These are phyloP conservation scores for Phasianus colchicus DNA, from an alignment of 2,113 vertebrate genomes.

Conservation along the genomic window DNA sequence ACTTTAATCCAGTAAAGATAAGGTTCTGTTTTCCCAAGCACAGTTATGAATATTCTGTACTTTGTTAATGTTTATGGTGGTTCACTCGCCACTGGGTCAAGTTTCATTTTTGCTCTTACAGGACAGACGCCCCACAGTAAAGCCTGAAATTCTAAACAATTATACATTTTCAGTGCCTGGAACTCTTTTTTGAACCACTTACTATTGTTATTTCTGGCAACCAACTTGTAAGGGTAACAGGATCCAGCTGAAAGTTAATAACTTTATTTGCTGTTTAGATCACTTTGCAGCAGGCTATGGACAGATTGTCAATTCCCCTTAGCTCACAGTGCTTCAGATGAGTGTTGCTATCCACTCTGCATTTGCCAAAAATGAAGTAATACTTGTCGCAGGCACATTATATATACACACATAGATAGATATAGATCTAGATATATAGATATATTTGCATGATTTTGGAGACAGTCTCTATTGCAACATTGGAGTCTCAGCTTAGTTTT, in stretches of 20 bases:
- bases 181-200: not conserved
- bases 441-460: not conserved
- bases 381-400: no score
- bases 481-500: not conserved
- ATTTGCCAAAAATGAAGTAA: conserved; percentile 12
- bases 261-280: conserved; percentile 14
- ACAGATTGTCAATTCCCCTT: conserved; percentile 26
- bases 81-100: not conserved
- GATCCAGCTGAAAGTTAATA: conserved; percentile 12
- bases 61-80: not conserved
- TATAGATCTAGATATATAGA: no score
- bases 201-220: not conserved
- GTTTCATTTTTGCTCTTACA: not conserved
- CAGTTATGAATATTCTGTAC: not conserved
- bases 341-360: not conserved
- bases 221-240: not conserved
- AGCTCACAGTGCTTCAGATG: not conserved
- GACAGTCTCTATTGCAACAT: not conserved
- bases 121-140: not conserved
- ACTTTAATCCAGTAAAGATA: not conserved
- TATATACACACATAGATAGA: no score
- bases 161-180: not conserved
- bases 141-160: not conserved
- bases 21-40: not conserved
- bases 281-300: not conserved